Conservation (phyloP, 2,888 invertebrate genomes). For the Eudiplozoon nipponicum region DNA sequence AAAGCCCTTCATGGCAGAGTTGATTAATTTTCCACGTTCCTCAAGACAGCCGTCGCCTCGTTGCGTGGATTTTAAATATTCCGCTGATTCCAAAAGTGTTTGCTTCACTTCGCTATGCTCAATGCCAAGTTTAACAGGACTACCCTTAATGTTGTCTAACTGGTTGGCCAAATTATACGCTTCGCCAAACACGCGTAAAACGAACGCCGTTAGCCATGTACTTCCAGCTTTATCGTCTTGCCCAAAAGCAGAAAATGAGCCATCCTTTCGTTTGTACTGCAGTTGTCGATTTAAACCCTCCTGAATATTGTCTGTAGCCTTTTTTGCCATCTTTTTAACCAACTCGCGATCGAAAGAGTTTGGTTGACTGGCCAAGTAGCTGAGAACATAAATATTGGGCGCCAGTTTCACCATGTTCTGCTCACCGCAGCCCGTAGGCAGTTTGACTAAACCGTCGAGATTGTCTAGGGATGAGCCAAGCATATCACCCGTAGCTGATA, state of each 20-base stretch:
- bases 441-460: constrained; percentile 1
- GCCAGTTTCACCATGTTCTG: constrained; percentile 7
- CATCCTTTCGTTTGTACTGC: constrained; percentile 1
- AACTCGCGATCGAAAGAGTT: neutral
- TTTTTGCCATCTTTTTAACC: neutral
- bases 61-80: too few relatives aligned
- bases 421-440: constrained; percentile 8
- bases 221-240: constrained; percentile 3
- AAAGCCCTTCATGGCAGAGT: too few relatives aligned
- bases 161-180: too few relatives aligned
- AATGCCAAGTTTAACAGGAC: too few relatives aligned
- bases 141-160: too few relatives aligned
- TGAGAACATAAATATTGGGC: constrained; percentile 7
- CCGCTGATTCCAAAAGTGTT: too few relatives aligned
- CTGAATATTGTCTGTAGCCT: neutral
- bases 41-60: too few relatives aligned
- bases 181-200: neutral
- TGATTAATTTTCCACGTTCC: too few relatives aligned
- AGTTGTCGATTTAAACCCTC: neutral
- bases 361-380: too few relatives aligned
- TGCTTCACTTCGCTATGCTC: too few relatives aligned
- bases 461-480: constrained; percentile 4
- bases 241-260: constrained; percentile 8
- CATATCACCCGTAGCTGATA: constrained; percentile 4
- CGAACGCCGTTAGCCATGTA: constrained; percentile 9